Evolutionary conservation across 2,797 vertebrate genomes (phyloP), one percentile per base, ranked within the genome.

Genomic region (Cossypha dichroa): DNA sequence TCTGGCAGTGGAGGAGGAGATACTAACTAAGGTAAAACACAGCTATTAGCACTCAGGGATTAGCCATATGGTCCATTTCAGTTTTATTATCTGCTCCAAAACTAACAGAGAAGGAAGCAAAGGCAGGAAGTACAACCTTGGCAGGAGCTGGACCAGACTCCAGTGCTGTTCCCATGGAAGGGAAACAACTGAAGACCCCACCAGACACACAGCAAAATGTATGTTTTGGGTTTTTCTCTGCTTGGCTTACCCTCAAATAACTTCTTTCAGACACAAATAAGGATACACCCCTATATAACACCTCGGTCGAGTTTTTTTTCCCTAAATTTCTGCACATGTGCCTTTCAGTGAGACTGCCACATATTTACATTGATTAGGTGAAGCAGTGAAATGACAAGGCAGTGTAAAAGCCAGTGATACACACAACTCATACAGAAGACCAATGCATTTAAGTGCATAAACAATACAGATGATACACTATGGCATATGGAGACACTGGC

Each of bases 1-100:
- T 64, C 40, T 94, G 95, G 91, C 92, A 87, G 66, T 8, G 54
- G 66, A 85, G n/a, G 54, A 85, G 52, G 86, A 87, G 75, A 72
- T 62, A 81, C 81, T 87, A 75, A 46, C 86, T 68, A 60, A 77
- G 73, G 94, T 77, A 87, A 75, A 55, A 90, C 66, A 33, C 55
- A 85, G 49, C 75, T 51, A 89, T 87, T 74, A 92, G 91, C 81
- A 68, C 78, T 59, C 60, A 5, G 58, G 72, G 68, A 74, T 89
- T 33, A 56, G 64, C 89, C 89, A 94, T 72, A 94, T 92, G 87
- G 85, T 41, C 62, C 33, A 4, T 18, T 68, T 55, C 55, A 77
- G 26, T 25, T 83, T 73, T 68, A 34, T 46, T 26, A 36, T 63
- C 60, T 74, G 70, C 48, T 94, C 88, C 74, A 92, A 74, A 72